Evolutionary conservation across 2,113 vertebrate genomes (phyloP).

Genomic region (Apistogramma diplotaenia): DNA sequence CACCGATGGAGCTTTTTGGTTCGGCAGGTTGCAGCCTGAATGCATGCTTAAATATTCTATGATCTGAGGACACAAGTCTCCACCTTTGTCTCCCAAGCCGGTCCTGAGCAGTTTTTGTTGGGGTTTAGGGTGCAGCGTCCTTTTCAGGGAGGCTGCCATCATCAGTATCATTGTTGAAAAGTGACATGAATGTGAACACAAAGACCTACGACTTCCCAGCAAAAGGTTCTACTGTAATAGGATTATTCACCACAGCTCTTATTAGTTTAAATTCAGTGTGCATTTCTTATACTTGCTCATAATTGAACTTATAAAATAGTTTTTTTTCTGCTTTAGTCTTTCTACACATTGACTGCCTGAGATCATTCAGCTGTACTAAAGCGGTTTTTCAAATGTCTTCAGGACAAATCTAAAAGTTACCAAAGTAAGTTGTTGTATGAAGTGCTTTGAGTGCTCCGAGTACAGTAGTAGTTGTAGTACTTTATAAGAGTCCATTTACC

Average conservation of each 20-base stretch:
- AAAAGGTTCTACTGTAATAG: neutral
- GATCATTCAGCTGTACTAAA: neutral
- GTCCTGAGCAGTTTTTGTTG: neutral
- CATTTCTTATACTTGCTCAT: neutral
- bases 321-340: neutral
- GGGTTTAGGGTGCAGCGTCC: neutral
- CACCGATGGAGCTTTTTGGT: accelerated
- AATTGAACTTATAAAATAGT: neutral
- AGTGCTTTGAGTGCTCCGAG: too few species aligned
- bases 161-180: neutral
- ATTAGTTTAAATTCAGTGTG: neutral
- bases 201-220: neutral
- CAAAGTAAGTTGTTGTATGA: too few species aligned
- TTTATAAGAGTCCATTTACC: too few species aligned
- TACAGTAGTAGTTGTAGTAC: too few species aligned
- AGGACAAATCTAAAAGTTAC: neutral
- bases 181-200: neutral
- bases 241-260: neutral
- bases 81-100: neutral
- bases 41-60: neutral
- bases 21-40: neutral
- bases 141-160: neutral
- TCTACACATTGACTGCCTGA: neutral
- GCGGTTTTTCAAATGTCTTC: neutral
- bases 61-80: too few species aligned